These are phyloP conservation scores for Neofelis nebulosa DNA, from an alignment of 2,113 vertebrate species.

Conservation along the genomic window DNA sequence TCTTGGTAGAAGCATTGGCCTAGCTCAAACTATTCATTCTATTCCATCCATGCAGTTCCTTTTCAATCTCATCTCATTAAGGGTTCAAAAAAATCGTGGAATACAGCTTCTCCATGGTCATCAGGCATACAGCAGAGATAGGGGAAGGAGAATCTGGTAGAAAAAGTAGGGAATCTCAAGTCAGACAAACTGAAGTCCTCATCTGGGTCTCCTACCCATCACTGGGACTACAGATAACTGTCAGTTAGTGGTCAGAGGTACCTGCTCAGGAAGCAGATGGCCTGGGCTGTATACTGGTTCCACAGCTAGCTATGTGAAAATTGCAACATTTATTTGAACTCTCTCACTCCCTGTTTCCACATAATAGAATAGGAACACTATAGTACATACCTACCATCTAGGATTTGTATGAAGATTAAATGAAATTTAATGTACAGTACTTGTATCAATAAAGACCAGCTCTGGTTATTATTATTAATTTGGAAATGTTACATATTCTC, in stretches of 20 bases:
- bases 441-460: not conserved
- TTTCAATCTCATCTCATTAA: not conserved
- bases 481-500: constrained; percentile 10
- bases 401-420: constrained; percentile 11
- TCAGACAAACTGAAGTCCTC: not conserved
- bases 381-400: not conserved
- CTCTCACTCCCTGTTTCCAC: not conserved
- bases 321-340: not conserved
- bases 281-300: not conserved
- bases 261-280: not conserved
- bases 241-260: not conserved
- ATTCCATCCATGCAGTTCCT: not conserved
- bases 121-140: not conserved
- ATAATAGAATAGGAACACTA: not conserved
- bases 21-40: not conserved
- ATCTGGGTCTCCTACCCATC: not conserved
- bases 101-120: not conserved
- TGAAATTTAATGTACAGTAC: not conserved
- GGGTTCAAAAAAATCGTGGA: not conserved
- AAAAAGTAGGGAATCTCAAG: not conserved
- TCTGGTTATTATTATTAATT: not conserved
- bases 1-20: not conserved
- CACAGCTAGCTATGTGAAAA: not conserved
- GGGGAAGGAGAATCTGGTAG: not conserved
- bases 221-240: not conserved